Percentiles rank a stretch among this genome's conserved stretches.
phyloP scores from a whole-genome alignment of 2,888 invertebrate genomes.

The Adelphocoris suturalis region DNA sequence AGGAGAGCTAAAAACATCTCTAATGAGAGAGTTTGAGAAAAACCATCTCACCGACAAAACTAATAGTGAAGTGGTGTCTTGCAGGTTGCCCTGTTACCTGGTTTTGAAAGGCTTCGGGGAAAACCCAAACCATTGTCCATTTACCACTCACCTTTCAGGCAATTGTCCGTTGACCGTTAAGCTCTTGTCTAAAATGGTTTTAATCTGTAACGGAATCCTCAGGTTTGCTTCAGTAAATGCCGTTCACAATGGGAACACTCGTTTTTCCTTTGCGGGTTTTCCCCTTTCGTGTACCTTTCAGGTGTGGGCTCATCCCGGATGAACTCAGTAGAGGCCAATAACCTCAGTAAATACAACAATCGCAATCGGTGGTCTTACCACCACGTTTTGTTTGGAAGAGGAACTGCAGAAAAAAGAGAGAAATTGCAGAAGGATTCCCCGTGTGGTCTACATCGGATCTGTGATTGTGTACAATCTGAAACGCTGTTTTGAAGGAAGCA shows the following conservation, averaged over 20 bases:
- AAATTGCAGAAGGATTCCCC: background rate
- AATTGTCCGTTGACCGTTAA: conserved; percentile 38
- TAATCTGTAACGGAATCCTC: conserved; percentile 29
- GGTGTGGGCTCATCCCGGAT: background rate
- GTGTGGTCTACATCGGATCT: conserved; percentile 12
- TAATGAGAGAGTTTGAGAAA: too few species aligned
- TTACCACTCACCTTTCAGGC: conserved; percentile 41
- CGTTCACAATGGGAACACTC: background rate
- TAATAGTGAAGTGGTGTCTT: background rate
- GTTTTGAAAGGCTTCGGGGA: conserved; percentile 13
- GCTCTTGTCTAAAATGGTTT: conserved; percentile 19
- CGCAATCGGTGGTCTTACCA: conserved; percentile 16
- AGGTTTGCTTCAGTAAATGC: background rate
- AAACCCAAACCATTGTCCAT: conserved; percentile 34
- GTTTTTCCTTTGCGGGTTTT: conserved; percentile 6
- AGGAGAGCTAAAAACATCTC: too few species aligned
- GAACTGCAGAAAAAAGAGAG: background rate
- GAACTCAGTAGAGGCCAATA: background rate
- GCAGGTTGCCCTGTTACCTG: conserved; percentile 31
- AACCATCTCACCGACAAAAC: background rate
- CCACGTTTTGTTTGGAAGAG: conserved; percentile 1
- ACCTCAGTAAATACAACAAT: conserved; percentile 4
- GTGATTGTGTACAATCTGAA: conserved; percentile 22
- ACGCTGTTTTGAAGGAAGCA: background rate
- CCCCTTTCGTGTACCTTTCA: background rate